Percentiles rank a stretch among this genome's conserved stretches.
Evolutionary conservation across 2,888 invertebrate genomes (phyloP).

Genomic region (Lithosia quadra): DNA sequence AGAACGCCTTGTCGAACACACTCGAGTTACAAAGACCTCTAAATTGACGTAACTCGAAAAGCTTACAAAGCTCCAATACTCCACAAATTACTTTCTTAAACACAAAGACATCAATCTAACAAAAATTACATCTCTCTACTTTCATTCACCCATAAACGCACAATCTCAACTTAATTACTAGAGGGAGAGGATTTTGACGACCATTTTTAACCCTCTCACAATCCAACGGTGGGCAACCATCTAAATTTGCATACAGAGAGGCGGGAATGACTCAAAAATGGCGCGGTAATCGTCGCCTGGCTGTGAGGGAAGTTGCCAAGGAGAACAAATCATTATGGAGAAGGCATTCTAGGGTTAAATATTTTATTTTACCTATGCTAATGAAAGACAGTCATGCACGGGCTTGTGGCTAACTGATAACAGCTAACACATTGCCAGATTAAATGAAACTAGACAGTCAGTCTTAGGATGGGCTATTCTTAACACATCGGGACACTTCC

Average conservation of each 20-base stretch:
- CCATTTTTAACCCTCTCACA: conserved; percentile 53
- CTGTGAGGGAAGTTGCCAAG: conserved; percentile 31
- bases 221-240: conserved; percentile 49
- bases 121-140: conserved; percentile 45
- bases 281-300: conserved; percentile 62
- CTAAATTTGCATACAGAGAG: conserved; percentile 72
- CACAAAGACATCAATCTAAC: conserved; percentile 52
- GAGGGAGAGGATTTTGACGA: conserved; percentile 38
- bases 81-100: conserved; percentile 28
- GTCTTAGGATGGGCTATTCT: too few relatives aligned
- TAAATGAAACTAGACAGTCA: too few relatives aligned
- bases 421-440: too few relatives aligned
- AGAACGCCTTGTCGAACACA: conserved; percentile 12
- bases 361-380: background rate
- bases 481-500: too few relatives aligned
- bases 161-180: conserved; percentile 56
- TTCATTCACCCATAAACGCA: conserved; percentile 41
- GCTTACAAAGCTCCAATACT: conserved; percentile 16
- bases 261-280: conserved; percentile 69
- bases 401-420: too few relatives aligned
- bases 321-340: conserved; percentile 33
- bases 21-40: conserved; percentile 13
- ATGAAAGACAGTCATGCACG: background rate
- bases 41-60: conserved; percentile 18
- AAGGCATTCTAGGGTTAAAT: conserved; percentile 24